Conservation (phyloP, 2,888 invertebrate species). For the Rhorus exstirpatorius region DNA sequence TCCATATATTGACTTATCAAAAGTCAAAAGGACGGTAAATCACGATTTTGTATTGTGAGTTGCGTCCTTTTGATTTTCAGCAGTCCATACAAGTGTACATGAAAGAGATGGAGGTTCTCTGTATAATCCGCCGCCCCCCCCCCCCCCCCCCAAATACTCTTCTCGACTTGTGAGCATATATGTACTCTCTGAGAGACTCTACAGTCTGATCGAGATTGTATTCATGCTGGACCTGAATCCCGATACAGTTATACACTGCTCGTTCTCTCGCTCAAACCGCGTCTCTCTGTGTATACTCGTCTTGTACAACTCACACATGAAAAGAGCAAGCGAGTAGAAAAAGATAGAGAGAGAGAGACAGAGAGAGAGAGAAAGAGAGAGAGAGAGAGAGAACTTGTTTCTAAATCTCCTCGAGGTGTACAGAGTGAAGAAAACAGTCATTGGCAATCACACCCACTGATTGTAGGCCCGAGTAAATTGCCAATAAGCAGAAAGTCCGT, state of each 20-base stretch:
- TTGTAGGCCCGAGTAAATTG: constrained; percentile 15
- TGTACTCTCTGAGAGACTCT: constrained; percentile 16
- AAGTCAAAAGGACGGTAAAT: background rate
- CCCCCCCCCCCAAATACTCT: background rate
- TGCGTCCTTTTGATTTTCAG: constrained; percentile 12
- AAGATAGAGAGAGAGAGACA: too few species aligned
- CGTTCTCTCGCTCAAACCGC: background rate
- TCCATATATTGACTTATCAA: background rate
- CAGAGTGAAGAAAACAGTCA: background rate
- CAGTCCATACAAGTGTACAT: background rate
- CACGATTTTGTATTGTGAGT: background rate
- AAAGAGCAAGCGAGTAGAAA: background rate
- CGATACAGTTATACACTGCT: constrained; percentile 49
- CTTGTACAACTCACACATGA: background rate
- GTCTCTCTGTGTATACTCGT: background rate
- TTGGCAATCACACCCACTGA: background rate
- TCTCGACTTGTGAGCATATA: background rate
- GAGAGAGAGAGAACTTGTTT: too few species aligned
- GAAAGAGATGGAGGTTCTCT: constrained; percentile 13
- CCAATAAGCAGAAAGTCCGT: background rate
- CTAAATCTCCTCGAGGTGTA: constrained; percentile 19
- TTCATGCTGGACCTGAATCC: constrained; percentile 37
- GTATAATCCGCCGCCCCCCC: background rate
- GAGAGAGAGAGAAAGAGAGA: too few species aligned
- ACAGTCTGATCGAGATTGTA: constrained; percentile 48